Evolutionary conservation across 2,113 vertebrate species (phyloP), one percentile per base, ranked within the genome.

Genomic region (Haemorhous mexicanus): DNA sequence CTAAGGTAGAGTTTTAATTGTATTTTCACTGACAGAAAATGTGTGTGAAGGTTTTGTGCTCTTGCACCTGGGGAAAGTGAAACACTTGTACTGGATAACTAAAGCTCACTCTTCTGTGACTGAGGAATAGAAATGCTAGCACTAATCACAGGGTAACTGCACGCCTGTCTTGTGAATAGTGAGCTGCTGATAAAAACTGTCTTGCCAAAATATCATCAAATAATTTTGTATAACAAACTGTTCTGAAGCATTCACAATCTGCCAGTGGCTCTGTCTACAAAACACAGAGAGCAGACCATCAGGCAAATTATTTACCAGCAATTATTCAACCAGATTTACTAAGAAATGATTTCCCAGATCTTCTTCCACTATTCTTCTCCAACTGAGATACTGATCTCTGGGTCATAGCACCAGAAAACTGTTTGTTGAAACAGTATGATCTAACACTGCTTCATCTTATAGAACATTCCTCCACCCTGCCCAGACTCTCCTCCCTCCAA

Each of bases 181-280:
- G 4, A 92, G 59, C 39, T 89, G 15, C 43, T 5, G 16, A 82
- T 72, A 84, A 82, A 86, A 69, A 53, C 41, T 66, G 16, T 35
- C 49, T 80, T 92, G 87, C 28, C 87, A 96, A 93, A 87, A 79
- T 44, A 11, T 30, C 76, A 67, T 89, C 39, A 79, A 82, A 76
- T 82, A 59, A 75, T 89, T 96, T 73, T 69, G 24, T 79, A 50
- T 50, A 79, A 53, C 39, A 94, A 96, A 77, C n/a, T 26, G 3
- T 79, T 92, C 52, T 66, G 90, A 82, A 86, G 59, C 27, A 93
- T 53, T 68, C 53, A 49, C 58, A 84, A 20, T 92, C 88, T 93
- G 73, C 43, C 87, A 79, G 56, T 79, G 43, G 7, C 39, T 75
- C 20, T 67, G 33, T 86, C 23, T 84, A 59, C 22, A 82, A 78